Evolutionary conservation across 1,140 invertebrate genomes (phyloP).

Genomic region (Pseudomyrmex gracilis): DNA sequence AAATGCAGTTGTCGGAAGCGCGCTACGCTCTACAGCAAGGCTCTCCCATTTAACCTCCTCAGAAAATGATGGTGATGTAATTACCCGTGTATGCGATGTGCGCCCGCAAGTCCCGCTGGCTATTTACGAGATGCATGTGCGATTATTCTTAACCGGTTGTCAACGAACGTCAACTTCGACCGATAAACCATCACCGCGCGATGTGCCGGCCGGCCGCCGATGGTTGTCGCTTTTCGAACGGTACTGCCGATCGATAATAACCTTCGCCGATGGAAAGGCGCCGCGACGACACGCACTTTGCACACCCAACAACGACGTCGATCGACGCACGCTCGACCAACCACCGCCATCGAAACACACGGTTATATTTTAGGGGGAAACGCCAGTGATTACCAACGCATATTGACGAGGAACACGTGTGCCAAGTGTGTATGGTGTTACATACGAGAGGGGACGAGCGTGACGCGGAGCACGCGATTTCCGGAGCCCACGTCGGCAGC

Average conservation of each 20-base stretch:
- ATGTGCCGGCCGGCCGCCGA: constrained; percentile 9
- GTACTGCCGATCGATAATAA: constrained; percentile 41
- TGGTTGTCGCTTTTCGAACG: not conserved
- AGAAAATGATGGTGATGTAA: no score
- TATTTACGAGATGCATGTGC: no score
- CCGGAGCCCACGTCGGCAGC: not conserved
- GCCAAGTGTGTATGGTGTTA: not conserved
- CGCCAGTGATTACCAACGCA: not conserved
- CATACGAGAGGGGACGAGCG: not conserved
- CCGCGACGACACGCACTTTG: not conserved
- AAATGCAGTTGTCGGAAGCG: no score
- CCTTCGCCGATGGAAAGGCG: constrained; percentile 15
- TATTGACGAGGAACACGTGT: constrained; percentile 22
- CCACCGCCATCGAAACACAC: constrained; percentile 11
- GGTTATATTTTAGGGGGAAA: constrained; percentile 20
- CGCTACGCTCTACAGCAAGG: no score
- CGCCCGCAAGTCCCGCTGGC: no score
- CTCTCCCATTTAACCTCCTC: no score
- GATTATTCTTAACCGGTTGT: no score
- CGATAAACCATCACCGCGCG: not conserved
- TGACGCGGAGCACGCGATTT: not conserved
- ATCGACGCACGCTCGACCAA: not conserved
- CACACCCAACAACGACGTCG: not conserved
- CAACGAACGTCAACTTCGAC: no score
- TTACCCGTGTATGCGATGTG: no score